Conservation (phyloP, 2,113 vertebrate species). For the Neopipo cinnamomea region DNA sequence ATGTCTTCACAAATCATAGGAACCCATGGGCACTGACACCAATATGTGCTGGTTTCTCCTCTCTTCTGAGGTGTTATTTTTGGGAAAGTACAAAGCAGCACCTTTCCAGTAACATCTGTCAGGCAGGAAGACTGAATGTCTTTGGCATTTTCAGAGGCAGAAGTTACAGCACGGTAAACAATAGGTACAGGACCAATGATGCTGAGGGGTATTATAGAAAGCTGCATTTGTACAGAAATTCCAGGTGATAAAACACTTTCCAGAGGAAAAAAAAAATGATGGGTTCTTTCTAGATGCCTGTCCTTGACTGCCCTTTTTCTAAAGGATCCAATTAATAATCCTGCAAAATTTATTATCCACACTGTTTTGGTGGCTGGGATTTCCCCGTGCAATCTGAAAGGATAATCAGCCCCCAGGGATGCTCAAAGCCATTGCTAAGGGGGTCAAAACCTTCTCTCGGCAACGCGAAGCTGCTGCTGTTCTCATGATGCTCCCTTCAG, state of each 20-base stretch:
- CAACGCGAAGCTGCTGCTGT: neutral
- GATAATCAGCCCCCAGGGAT: neutral
- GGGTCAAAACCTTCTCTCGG: neutral
- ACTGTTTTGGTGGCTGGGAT: neutral
- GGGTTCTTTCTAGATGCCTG: neutral
- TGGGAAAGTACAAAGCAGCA: neutral
- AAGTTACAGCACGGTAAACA: neutral
- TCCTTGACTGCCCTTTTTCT: constrained; percentile 43
- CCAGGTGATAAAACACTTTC: neutral
- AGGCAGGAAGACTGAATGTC: neutral
- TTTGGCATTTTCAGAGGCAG: neutral
- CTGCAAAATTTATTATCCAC: neutral
- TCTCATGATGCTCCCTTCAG: neutral
- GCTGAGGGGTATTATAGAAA: neutral
- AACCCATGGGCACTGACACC: neutral
- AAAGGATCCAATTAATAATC: neutral
- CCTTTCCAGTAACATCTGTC: constrained; percentile 8
- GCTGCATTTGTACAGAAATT: neutral
- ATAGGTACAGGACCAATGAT: neutral
- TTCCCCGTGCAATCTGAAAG: neutral
- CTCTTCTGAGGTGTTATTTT: neutral
- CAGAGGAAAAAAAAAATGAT: neutral
- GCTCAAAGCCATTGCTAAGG: neutral
- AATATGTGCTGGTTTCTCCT: neutral
- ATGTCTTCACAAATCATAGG: neutral